Evolutionary conservation across 2,113 vertebrate species (phyloP).

Genomic region (Antidorcas marsupialis): DNA sequence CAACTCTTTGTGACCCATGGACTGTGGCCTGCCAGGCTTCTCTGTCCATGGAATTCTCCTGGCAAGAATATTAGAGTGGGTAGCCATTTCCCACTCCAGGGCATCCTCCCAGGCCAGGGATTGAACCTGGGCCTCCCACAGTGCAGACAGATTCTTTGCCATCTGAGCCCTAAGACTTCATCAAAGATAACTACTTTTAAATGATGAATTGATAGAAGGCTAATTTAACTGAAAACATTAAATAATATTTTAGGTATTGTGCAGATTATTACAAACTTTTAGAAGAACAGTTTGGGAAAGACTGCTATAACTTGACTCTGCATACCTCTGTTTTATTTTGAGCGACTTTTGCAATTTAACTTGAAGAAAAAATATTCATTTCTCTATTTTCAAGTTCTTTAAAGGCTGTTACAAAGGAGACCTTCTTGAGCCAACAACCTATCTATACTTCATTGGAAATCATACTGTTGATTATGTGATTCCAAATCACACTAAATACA

Average conservation of each 20-base stretch:
- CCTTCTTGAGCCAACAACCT: background rate
- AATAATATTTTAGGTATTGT: background rate
- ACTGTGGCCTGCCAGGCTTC: background rate
- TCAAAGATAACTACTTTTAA: background rate
- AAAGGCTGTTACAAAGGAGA: background rate
- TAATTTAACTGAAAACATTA: background rate
- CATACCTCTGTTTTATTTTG: background rate
- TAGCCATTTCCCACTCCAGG: background rate
- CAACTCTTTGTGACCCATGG: background rate
- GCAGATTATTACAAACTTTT: background rate
- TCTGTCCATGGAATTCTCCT: background rate
- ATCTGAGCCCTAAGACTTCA: background rate
- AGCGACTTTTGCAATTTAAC: background rate
- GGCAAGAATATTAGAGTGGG: background rate
- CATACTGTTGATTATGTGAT: background rate
- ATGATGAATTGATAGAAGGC: background rate
- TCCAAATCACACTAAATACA: background rate
- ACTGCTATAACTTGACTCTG: background rate
- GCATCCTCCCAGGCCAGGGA: background rate
- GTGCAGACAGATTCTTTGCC: background rate
- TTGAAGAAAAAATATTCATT: background rate
- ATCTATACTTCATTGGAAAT: conserved; percentile 5
- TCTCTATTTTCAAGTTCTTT: conserved; percentile 19
- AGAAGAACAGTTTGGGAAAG: background rate
- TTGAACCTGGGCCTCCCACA: background rate